Conservation (phyloP, 2,888 invertebrate species). For the Hoplodrina ambigua region DNA sequence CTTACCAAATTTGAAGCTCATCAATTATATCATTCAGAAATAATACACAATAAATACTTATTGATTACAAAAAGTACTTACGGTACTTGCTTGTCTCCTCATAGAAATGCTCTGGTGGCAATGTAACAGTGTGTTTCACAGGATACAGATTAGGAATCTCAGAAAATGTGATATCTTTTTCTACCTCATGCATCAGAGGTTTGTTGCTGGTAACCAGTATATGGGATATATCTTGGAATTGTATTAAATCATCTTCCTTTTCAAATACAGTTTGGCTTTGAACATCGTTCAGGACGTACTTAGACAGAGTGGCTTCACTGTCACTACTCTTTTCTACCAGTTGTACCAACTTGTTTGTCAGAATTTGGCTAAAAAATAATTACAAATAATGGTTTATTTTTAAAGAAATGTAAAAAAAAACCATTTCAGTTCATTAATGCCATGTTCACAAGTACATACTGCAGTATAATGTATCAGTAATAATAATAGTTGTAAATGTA, state of each 20-base stretch:
- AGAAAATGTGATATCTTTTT: conserved; percentile 86
- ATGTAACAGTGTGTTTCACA: conserved; percentile 93
- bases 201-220: conserved; percentile 92
- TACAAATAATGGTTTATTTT: background rate
- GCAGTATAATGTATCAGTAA: no score
- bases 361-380: conserved; percentile 90
- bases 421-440: no score
- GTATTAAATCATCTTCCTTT: conserved; percentile 91
- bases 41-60: no score
- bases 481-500: no score
- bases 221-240: conserved; percentile 92
- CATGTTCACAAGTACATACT: no score
- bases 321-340: conserved; percentile 92
- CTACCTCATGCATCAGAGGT: conserved; percentile 90
- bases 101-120: conserved; percentile 92
- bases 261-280: conserved; percentile 90
- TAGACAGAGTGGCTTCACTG: conserved; percentile 87
- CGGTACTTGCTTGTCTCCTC: conserved; percentile 92
- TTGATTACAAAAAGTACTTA: conserved; percentile 87
- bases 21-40: no score
- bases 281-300: conserved; percentile 91
- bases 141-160: conserved; percentile 94
- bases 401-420: no score
- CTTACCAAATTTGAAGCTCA: background rate
- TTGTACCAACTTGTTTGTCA: conserved; percentile 92